Percentiles rank a stretch among this genome's conserved stretches.
phyloP scores from a whole-genome alignment of 2,113 vertebrate genomes.

The Pelodiscus sinensis region DNA sequence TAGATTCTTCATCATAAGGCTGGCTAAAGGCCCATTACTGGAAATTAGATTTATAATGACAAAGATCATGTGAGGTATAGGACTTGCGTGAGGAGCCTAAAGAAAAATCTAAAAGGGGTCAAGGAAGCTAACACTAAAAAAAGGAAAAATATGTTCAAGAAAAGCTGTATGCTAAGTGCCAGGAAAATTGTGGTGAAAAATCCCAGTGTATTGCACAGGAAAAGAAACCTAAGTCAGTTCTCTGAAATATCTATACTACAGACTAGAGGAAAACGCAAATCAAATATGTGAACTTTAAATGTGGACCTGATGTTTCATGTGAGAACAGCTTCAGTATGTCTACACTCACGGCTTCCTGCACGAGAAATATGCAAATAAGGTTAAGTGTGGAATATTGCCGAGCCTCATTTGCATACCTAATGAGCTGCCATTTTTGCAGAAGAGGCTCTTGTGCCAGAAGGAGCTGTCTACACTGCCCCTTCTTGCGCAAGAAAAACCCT shows the following conservation, averaged over 20 bases:
- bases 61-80: neutral
- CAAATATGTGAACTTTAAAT: neutral
- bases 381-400: too few relatives aligned
- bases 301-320: neutral
- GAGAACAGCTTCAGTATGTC: neutral
- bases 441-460: too few relatives aligned
- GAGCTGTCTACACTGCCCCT: too few relatives aligned
- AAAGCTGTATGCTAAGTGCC: neutral
- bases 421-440: too few relatives aligned
- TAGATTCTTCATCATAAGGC: neutral
- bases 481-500: too few relatives aligned
- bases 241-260: neutral
- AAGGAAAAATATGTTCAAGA: neutral
- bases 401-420: too few relatives aligned
- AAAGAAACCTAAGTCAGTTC: too few relatives aligned
- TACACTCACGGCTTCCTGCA: too few relatives aligned
- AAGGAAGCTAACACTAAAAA: neutral
- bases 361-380: too few relatives aligned
- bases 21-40: neutral
- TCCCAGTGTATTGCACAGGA: neutral
- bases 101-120: rapidly evolving
- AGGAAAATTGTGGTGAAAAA: neutral
- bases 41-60: neutral
- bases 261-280: neutral
- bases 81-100: neutral